These are phyloP conservation scores for Hippocampus abdominalis DNA, from an alignment of 2,113 vertebrate species.

Conservation along the genomic window DNA sequence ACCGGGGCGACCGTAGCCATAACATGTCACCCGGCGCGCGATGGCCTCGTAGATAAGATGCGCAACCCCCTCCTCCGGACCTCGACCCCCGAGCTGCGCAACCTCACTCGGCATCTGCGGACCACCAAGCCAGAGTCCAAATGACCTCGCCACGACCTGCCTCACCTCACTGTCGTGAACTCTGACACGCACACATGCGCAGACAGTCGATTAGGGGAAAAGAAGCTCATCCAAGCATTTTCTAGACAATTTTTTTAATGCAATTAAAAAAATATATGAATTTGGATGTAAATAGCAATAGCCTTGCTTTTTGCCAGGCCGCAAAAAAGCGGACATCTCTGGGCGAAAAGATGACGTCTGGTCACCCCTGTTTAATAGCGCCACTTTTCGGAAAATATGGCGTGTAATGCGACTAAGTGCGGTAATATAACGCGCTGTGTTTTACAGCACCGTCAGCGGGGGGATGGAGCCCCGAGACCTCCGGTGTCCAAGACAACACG, in stretches of 20 bases:
- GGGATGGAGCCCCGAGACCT: not conserved
- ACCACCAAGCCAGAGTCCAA: constrained; percentile 53
- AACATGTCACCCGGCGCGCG: constrained; percentile 59
- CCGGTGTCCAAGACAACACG: not conserved
- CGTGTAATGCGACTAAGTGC: not conserved
- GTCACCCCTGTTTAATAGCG: not conserved
- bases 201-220: not conserved
- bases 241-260: too few relatives aligned
- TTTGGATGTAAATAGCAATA: too few relatives aligned
- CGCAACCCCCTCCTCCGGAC: constrained; percentile 5
- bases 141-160: constrained; percentile 58
- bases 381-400: not conserved
- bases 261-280: too few relatives aligned
- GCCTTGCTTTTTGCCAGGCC: too few relatives aligned
- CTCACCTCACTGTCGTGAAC: constrained; percentile 52
- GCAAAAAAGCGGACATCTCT: too few relatives aligned
- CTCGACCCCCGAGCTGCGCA: constrained; percentile 26
- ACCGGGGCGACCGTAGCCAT: constrained; percentile 45
- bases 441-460: not conserved
- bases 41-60: constrained; percentile 54
- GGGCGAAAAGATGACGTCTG: not conserved
- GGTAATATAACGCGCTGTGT: not conserved
- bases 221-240: too few relatives aligned
- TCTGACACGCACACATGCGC: constrained; percentile 36
- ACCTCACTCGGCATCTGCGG: constrained; percentile 48